Evolutionary conservation across 2,888 invertebrate genomes (phyloP).

Genomic region (Blera fallax): DNA sequence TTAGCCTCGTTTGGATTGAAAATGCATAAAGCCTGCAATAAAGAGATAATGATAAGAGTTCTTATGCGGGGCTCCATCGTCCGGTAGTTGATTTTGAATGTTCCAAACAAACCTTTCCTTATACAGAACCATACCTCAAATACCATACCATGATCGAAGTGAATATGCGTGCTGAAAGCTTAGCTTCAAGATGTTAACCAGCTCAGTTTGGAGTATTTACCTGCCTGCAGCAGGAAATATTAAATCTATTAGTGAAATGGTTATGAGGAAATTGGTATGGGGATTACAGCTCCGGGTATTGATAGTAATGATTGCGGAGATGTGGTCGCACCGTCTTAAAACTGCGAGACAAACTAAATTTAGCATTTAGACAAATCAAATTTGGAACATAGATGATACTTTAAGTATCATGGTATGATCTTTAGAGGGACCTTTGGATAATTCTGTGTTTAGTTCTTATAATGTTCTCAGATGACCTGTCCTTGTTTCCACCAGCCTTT

Average conservation of each 20-base stretch:
- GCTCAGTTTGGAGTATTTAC: neutral
- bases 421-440: too few relatives aligned
- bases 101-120: constrained; percentile 14
- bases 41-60: constrained; percentile 12
- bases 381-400: too few relatives aligned
- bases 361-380: too few relatives aligned
- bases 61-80: neutral
- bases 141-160: neutral
- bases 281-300: constrained; percentile 38
- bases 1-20: constrained; percentile 39
- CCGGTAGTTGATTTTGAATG: constrained; percentile 43
- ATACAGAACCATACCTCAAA: neutral
- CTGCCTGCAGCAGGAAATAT: constrained; percentile 2
- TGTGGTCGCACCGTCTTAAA: neutral
- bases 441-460: too few relatives aligned
- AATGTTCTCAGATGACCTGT: too few relatives aligned
- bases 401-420: too few relatives aligned
- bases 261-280: constrained; percentile 16
- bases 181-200: neutral
- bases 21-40: neutral
- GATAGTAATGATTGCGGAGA: neutral
- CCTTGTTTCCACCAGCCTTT: too few relatives aligned
- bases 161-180: constrained; percentile 18
- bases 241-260: constrained; percentile 20
- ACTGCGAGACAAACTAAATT: too few relatives aligned